Base-by-base conservation (phyloP, 2,113 vertebrate species). In the Puntigrus tetrazona region DNA sequence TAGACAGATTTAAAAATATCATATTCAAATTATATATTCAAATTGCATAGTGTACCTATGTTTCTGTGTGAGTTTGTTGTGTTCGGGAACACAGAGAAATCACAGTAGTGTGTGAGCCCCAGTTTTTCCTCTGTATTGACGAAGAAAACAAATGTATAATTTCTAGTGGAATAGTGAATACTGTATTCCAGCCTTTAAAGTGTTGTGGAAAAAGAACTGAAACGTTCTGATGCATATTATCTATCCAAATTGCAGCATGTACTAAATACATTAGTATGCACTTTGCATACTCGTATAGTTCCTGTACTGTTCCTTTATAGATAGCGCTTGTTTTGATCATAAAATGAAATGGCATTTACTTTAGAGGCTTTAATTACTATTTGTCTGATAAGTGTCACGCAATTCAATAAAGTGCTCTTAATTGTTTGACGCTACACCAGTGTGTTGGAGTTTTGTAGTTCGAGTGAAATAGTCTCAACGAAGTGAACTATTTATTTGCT, bases 401-500 rank as follows among this genome's bases (percentile, higher is more conserved):
- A 34, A 86, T 90, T 89, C 67, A 86, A 83, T 87, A 63, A 84
- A 87, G 87, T 82, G 41, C 22, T 76, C 38, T 76, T 89, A 87
- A 90, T 89, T 89, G 82, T 88, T 90, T 91, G 73, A 90, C 83
- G 75, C 75, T 57, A 57, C 74, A 43, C n/a, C 70, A 86, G 20
- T n/a, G n/a, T n/a, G n/a, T n/a, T n/a, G n/a, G n/a, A n/a, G n/a
- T n/a, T n/a, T n/a, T n/a, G n/a, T n/a, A n/a, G n/a, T n/a, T n/a
- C n/a, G n/a, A n/a, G n/a, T n/a, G n/a, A n/a, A n/a, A n/a, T n/a
- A n/a, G n/a, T n/a, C n/a, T n/a, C n/a, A n/a, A n/a, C n/a, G n/a
- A n/a, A n/a, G n/a, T 69, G 36, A n/a, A 74, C 38, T 79, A 88
- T 91, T 90, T 90, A 89, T 87, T 82, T 84, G 86, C 77, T 81